phyloP scores from a whole-genome alignment of 1,140 invertebrate genomes.

The Physella acuta region DNA sequence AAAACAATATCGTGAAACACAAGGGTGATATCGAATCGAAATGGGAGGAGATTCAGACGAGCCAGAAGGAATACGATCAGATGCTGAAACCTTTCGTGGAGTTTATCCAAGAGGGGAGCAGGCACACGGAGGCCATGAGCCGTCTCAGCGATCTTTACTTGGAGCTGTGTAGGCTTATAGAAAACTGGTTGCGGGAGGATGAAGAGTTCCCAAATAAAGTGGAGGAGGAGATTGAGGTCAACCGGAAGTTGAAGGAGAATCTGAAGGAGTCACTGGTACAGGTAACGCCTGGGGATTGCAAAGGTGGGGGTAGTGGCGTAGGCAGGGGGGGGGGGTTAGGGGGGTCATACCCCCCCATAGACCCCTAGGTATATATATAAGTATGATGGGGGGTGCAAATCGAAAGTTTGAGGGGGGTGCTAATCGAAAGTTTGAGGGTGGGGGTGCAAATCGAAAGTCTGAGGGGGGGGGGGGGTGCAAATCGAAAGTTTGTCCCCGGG shows the following conservation, averaged over 20 bases:
- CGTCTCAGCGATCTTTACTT: not conserved
- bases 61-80: not conserved
- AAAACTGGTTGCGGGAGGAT: conserved; percentile 5
- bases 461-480: no score
- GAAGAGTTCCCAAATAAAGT: not conserved
- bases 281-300: no score
- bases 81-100: not conserved
- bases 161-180: conserved; percentile 3
- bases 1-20: not conserved
- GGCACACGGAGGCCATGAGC: not conserved
- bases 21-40: not conserved
- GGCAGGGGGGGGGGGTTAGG: no score
- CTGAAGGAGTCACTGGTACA: not conserved
- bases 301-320: no score
- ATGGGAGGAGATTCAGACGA: not conserved
- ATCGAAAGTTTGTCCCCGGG: no score
- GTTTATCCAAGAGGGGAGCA: not conserved
- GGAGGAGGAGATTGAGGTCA: not conserved
- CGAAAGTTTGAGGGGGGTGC: no score
- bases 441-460: no score
- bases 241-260: conserved; percentile 5
- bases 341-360: no score
- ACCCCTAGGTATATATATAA: no score
- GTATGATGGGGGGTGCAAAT: no score
- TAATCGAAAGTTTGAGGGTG: no score